Conservation (phyloP, 2,113 vertebrate species). For the Prietella phreatophila region DNA sequence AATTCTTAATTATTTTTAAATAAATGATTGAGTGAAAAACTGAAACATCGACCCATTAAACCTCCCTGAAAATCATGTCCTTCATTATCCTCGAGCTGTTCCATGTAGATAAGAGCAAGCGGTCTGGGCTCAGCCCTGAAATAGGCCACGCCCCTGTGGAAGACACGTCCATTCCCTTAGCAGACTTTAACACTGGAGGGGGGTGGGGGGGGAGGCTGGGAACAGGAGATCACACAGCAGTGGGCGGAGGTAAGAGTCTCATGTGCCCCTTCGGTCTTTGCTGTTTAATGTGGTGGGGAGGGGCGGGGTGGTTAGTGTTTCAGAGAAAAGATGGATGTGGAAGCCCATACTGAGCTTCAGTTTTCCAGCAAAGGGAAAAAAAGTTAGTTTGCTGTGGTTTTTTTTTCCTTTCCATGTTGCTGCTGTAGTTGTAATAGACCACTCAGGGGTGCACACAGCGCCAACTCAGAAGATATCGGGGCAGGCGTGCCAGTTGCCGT, state of each 20-base stretch:
- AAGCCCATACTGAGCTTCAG: neutral
- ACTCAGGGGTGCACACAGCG: conserved; percentile 41
- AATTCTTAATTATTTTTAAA: neutral
- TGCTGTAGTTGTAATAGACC: neutral
- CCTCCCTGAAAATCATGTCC: neutral
- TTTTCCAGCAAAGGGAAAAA: neutral
- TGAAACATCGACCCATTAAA: neutral
- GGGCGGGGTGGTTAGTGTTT: neutral
- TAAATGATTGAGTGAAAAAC: neutral
- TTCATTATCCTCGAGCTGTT: neutral
- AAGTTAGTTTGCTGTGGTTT: neutral
- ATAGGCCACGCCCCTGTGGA: neutral
- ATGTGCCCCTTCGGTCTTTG: neutral
- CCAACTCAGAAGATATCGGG: conserved; percentile 83
- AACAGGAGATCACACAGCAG: conserved; percentile 1
- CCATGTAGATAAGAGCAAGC: neutral
- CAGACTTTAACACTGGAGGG: neutral
- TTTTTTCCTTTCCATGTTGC: neutral
- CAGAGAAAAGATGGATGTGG: neutral
- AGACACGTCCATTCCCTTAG: neutral
- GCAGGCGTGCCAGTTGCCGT: conserved; percentile 82
- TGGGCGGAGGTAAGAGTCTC: neutral
- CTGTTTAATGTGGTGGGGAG: neutral
- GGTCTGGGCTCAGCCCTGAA: neutral
- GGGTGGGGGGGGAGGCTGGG: neutral